Evolutionary conservation across 2,888 invertebrate species (phyloP), one percentile per base, ranked within the genome.

Genomic region (Rhopalosiphum nymphaeae): DNA sequence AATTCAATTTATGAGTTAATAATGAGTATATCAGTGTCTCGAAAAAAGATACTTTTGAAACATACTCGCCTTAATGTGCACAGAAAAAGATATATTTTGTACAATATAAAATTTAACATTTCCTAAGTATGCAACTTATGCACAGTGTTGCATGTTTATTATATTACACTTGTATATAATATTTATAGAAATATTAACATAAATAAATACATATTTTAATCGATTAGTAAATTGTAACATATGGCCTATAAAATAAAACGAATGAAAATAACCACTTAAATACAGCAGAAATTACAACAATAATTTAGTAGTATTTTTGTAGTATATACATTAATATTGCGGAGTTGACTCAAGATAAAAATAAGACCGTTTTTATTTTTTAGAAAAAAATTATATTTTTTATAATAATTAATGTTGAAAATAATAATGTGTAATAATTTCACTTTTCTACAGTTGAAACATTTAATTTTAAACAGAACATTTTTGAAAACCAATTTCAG

Each of bases 1-100:
- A 91, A 91, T 91, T 67, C 46, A 29, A 78, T 91, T 91, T 91
- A 78, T 26, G 90, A 67, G 90, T 90, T 61, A 46, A 67, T 90
- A 67, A 90, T 49, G 67, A 67, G 85, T 13, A 44, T 85, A 44
- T 26, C 44, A 29, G 29, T 85, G 85, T 44, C 26, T 44, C 10
- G 42, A 89, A 42, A 88, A 3, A 10, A 53, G 36, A 53, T 56
- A 56, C 78, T 78, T 78, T 26, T 42, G 26, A 56, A 42, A 42
- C 42, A 26, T 11, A 56, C 42, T 36, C 10, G 29, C 25, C 36
- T 16, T 78, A 78, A 78, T 36, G 78, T 36, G 78, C 2, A 36
- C 3, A 2, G 36, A 36, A 78, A 36, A 36, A 78, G 7, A 78
- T 78, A 21, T 42, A 78, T 78, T 36, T 67, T 36, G 78, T 36